Base-by-base conservation (phyloP, 2,888 invertebrate species). In the Stenoptilia bipunctidactyla region DNA sequence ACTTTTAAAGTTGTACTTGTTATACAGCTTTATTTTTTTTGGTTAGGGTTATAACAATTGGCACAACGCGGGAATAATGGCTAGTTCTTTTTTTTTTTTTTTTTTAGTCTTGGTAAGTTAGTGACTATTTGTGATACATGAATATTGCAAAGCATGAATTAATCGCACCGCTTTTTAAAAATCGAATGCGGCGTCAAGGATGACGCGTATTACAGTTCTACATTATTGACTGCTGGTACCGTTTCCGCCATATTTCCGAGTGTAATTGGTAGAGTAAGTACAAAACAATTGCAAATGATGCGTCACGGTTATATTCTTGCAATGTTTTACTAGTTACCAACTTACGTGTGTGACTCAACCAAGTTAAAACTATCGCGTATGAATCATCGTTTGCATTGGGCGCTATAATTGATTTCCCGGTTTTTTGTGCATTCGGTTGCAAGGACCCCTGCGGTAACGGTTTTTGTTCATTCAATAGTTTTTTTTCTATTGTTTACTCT, bases 241-340 rank as follows among this genome's bases (percentile, higher is more conserved):
- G n/a, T 36, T 33, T 38, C 20, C 20, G 20, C 8, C 8, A 20
- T 20, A 8, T 20, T 20, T 20, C 20, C 20, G 20, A 20, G 20
- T 8, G 20, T 20, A 20, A 20, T 20, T 20, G 20, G 20, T 20
- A 20, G 8, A 20, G 8, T 8, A 33, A 39, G 20, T 20, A 20
- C 20, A n/a, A n/a, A n/a, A n/a, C n/a, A 48, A 45, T 50, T 46
- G 53, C 49, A 45, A 45, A 40, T 40, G 55, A 66, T 79, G 77
- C 70, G 76, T 80, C 80, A 80, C 58, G 45, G 48, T 50, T 56
- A 62, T 66, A 71, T 74, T 69, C 62, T 60, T 45, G 60, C 42
- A 44, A 49, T 30, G 45, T 49, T 54, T 54, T 56, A 55, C 51
- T 56, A 55, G 50, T 50, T 52, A 51, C 50, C 43, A 58, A 65